These are phyloP conservation scores for Drosophila bifasciata DNA, from an alignment of 1,140 invertebrate genomes.

Conservation along the genomic window DNA sequence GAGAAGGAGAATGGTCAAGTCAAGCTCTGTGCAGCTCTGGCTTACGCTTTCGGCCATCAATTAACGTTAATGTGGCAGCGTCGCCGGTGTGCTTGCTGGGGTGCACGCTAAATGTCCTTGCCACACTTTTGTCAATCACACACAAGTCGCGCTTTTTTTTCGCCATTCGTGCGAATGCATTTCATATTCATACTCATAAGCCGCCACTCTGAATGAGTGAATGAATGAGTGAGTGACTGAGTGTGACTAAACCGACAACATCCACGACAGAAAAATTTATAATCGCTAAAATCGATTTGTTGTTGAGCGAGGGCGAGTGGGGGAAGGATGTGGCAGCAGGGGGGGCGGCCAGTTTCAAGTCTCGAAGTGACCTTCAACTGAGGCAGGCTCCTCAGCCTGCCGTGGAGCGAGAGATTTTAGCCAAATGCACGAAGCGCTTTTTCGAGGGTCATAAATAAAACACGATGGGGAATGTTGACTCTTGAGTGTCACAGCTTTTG, in stretches of 20 bases:
- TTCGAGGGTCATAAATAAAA: slow-evolving; percentile 77
- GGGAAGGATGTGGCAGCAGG: not conserved
- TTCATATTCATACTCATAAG: slow-evolving; percentile 78
- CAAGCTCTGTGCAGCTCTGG: slow-evolving; percentile 14
- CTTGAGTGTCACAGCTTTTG: too few relatives aligned
- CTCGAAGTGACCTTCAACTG: slow-evolving; percentile 64
- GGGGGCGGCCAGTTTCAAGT: slow-evolving; percentile 28
- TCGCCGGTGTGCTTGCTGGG: slow-evolving; percentile 31
- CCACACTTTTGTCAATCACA: slow-evolving; percentile 79
- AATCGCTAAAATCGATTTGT: slow-evolving; percentile 78
- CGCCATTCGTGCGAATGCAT: slow-evolving; percentile 59
- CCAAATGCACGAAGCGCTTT: slow-evolving; percentile 68
- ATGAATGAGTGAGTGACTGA: slow-evolving; percentile 44
- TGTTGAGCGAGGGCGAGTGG: not conserved
- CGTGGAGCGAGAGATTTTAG: slow-evolving; percentile 52
- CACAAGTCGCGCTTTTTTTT: slow-evolving; percentile 45
- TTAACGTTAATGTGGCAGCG: slow-evolving; percentile 60
- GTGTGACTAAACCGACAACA: slow-evolving; percentile 59
- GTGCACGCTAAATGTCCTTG: slow-evolving; percentile 59
- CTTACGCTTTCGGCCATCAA: slow-evolving; percentile 64
- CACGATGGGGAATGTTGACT: too few relatives aligned
- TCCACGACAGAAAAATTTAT: slow-evolving; percentile 49
- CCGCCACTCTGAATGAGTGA: slow-evolving; percentile 27
- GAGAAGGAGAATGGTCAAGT: slow-evolving; percentile 3
- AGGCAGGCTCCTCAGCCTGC: slow-evolving; percentile 17